Evolutionary conservation across 1,140 invertebrate species (phyloP), one percentile per base, ranked within the genome.

Genomic region (Calephelis virginiensis): DNA sequence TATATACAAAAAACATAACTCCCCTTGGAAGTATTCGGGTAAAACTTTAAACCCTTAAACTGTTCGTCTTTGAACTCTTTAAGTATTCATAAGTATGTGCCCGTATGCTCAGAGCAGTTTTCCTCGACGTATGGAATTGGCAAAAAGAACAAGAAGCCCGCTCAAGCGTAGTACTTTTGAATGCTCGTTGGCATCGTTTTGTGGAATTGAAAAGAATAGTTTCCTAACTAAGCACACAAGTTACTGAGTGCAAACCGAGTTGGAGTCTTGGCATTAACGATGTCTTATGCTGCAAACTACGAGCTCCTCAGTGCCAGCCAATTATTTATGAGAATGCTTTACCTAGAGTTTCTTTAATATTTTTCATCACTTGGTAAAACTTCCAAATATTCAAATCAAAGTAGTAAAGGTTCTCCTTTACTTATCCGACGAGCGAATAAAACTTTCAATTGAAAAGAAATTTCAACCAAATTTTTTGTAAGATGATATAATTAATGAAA

Each of bases 121-220:
- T 37, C 53, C 53, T 11, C 38, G 40, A 62, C 61, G 61, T 62
- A 47, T 62, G 61, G 14, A 62, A 47, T 62, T 14, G 40, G 45
- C 38, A 62, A 62, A 43, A 62, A 62, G 45, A 62, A 47, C 45
- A 47, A 47, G 14, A 43, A 43, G 61, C 13, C n/a, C 13, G 13
- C 61, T 46, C 61, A 62, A 59, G 56, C 38, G 12, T 28, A 28
- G 56, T 45, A 62, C 38, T 62, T 62, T 47, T 47, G 45, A 46
- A 46, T 28, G 45, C 40, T 62, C 61, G 43, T 62, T 67, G 61
- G 61, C 46, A 70, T 70, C 61, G 61, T 72, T 69, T 70, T 71
- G 69, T 56, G 71, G 61, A 75, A 75, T 75, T 73, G 74, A 75
- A 75, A 73, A 73, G 67, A 73, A 72, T 70, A 75, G 65, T 75